phyloP scores from a whole-genome alignment of 2,113 vertebrate species.

The Sciurus niger region DNA sequence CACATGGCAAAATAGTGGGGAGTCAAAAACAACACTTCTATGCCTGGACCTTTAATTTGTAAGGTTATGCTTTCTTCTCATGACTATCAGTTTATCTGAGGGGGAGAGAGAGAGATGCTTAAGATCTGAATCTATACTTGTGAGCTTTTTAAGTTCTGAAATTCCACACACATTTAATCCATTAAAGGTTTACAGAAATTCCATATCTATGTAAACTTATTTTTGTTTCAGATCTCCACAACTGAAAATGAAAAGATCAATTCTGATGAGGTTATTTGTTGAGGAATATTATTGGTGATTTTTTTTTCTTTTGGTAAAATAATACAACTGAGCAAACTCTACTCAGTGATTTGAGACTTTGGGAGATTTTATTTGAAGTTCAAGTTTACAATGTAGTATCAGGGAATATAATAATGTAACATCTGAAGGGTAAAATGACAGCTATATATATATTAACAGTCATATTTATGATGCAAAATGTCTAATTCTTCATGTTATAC shows the following conservation, averaged over 20 bases:
- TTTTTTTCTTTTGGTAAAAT: not conserved
- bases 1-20: not conserved
- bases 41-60: not conserved
- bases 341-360: slow-evolving; percentile 40
- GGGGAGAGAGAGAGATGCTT: not conserved
- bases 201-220: not conserved
- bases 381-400: slow-evolving; percentile 54
- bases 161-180: not conserved
- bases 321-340: slow-evolving; percentile 18
- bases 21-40: not conserved
- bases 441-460: slow-evolving; percentile 32
- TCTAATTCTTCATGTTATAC: not conserved
- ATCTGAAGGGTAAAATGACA: slow-evolving; percentile 15
- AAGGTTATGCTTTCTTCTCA: not conserved
- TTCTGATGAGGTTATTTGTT: slow-evolving; percentile 51
- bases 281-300: slow-evolving; percentile 36
- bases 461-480: not conserved
- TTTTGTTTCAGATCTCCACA: not conserved
- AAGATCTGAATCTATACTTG: slow-evolving; percentile 15
- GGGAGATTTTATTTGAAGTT: slow-evolving; percentile 44
- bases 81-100: not conserved
- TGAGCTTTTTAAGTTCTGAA: not conserved
- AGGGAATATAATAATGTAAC: slow-evolving; percentile 13
- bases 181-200: not conserved
- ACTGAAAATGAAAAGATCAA: not conserved